Base-by-base conservation (phyloP, 1,140 invertebrate genomes). In the Cardiocondyla obscurior region DNA sequence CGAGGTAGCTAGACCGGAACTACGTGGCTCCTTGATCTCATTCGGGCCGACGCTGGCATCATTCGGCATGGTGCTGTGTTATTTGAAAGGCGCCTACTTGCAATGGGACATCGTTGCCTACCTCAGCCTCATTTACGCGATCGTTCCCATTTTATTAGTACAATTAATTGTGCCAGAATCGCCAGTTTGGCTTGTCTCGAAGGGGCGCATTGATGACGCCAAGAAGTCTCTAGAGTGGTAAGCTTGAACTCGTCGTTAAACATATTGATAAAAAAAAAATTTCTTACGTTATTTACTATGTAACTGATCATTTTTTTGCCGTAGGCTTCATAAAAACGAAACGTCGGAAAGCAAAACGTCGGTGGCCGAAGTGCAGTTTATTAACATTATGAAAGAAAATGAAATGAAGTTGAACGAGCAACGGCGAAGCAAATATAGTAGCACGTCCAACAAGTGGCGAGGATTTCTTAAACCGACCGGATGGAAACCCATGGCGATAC, bases 141-240 rank as follows among this genome's bases (percentile, higher is more conserved):
- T 96, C 1, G 81, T 95, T 1, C 93, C 96, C 0, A 90, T 95
- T 3, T 81, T 95, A 12, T 55, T 96, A 1, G 92, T 95, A 16
- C 93, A 95, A 89, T 69, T 96, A 5, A 94, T 95, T 69, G 93
- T 97, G 14, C 96, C 96, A 0, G 97, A 97, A 93, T 96, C 96
- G 73, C 97, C 97, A 1, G 90, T 94, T 0, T 96, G 95, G 95
- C 90, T 96, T 0, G 92, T 96, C 0, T 94, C 94, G 0, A 95
- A 95, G 82, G 95, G 95, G 3, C 91, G 94, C 55, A 90, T 91
- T 28, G 94, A 95, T 3, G 94, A 95, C 58, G 96, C 96, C 6
- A 93, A 92, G 55, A 92, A 93, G 64, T 90, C 95, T 0, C 86
- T 97, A 12, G 90, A 93, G 33, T 95, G 94, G 94, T 92, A 73